Conservation (phyloP, 2,888 invertebrate species). For the Eupithecia dodoneata region DNA sequence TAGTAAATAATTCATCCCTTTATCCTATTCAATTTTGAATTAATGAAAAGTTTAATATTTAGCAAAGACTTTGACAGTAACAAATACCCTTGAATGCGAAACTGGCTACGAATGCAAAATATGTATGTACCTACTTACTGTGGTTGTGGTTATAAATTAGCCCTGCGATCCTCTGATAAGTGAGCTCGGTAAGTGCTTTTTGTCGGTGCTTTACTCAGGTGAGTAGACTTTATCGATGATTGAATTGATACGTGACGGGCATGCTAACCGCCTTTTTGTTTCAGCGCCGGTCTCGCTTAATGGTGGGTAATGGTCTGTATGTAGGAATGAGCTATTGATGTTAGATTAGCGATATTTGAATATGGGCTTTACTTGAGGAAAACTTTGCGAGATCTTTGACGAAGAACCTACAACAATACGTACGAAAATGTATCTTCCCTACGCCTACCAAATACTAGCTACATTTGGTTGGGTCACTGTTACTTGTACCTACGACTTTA, state of each 20-base stretch:
- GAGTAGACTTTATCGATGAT: conserved; percentile 77
- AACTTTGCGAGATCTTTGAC: background rate
- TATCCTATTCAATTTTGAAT: background rate
- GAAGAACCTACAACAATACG: background rate
- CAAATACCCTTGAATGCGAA: background rate
- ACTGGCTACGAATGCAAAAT: conserved; percentile 3
- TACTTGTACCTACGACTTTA: background rate
- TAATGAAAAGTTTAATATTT: background rate
- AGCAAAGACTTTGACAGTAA: background rate
- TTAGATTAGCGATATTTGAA: conserved; percentile 24
- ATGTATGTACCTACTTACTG: background rate
- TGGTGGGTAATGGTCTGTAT: conserved; percentile 39
- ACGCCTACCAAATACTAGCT: background rate
- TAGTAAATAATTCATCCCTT: too few species aligned
- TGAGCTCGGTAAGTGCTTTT: conserved; percentile 73
- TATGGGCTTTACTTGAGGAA: conserved; percentile 1
- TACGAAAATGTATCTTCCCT: background rate
- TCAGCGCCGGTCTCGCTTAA: conserved; percentile 46
- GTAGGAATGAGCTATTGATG: conserved; percentile 30
- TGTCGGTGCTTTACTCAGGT: conserved; percentile 72
- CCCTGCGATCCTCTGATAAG: conserved; percentile 76
- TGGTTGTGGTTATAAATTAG: conserved; percentile 74
- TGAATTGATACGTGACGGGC: conserved; percentile 76
- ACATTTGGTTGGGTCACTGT: background rate
- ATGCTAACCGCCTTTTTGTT: conserved; percentile 61